Conservation (phyloP, 2,888 invertebrate genomes). For the Polymixis lichenea region DNA sequence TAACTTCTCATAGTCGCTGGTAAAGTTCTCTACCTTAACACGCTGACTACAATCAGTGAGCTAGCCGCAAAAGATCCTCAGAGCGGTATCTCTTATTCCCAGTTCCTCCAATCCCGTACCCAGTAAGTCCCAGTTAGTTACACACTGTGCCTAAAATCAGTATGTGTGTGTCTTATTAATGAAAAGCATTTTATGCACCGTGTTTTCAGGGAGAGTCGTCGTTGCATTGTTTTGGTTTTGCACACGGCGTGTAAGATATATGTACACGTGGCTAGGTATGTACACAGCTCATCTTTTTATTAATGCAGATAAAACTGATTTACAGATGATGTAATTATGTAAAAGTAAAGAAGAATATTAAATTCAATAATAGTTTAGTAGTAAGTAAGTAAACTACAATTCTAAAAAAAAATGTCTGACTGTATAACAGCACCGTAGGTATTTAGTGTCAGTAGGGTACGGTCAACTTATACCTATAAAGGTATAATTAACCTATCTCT, state of each 20-base stretch:
- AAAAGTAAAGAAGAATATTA: neutral
- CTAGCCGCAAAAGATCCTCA: neutral
- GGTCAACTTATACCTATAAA: neutral
- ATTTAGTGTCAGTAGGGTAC: neutral
- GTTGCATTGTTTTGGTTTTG: too few species aligned
- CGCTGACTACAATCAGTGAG: neutral
- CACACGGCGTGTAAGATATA: too few species aligned
- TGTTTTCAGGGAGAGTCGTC: neutral
- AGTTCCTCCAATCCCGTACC: neutral
- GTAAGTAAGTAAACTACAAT: constrained; percentile 37
- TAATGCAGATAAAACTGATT: neutral
- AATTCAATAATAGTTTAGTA: constrained; percentile 50
- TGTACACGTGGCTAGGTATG: neutral
- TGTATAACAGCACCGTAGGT: too few species aligned
- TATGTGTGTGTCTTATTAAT: neutral
- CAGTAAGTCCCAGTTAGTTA: too few species aligned
- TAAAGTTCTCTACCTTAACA: neutral
- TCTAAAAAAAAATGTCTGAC: constrained; percentile 59
- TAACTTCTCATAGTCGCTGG: neutral
- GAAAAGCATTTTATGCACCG: neutral
- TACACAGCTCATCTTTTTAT: neutral
- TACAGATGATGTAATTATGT: neutral
- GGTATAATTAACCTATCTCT: neutral
- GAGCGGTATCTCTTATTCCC: neutral
- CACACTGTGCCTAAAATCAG: neutral